Base-by-base conservation (phyloP, 2,797 vertebrate species). In the Hypotaenidia okinawae region DNA sequence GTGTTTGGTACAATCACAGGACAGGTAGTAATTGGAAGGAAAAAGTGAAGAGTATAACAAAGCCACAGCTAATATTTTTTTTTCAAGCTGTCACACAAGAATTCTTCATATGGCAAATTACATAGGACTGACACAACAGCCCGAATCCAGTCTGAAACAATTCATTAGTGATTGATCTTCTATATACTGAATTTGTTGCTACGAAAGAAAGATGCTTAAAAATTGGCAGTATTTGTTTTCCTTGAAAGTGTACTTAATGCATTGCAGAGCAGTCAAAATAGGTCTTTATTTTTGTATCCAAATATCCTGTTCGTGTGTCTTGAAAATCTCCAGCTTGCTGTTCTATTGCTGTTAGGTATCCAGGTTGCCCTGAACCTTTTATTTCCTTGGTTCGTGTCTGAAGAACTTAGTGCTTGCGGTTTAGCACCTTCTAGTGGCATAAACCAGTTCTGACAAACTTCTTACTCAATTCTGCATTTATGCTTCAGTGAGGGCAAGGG, bases 381-480 rank as follows among this genome's bases (percentile, higher is more conserved):
- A 5, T 82, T 94, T 84, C 41, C 33, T 58, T 70, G 11, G 21
- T 89, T 94, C 6, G 2, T 82, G 93, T 87, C 54, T 80, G 51
- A 69, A 77, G 35, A 82, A 58, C 32, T 54, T 86, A 87, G 4
- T 87, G 32, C 81, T 92, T 80, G 86, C 78, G 37, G 45, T 90
- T 89, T 94, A 95, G 96, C 92, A 90, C 93, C 95, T 90, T 94
- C 90, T 96, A 96, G 92, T 95, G 95, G 95, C 78, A 45, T 90
- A 58, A 77, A 72, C 12, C n/a, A 63, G 24, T 80, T 90, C 51
- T 94, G 62, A 70, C 76, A 69, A 52, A 68, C 33, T 37, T 73
- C 18, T 32, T 70, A 17, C 28, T 92, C 32, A 39, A 7, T 87
- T 80, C 43, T 92, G 27, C 17, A 5, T 24, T 2, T n/a, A 3